Base-by-base conservation (phyloP, 2,797 vertebrate species). In the Petrocephalus sullivani region DNA sequence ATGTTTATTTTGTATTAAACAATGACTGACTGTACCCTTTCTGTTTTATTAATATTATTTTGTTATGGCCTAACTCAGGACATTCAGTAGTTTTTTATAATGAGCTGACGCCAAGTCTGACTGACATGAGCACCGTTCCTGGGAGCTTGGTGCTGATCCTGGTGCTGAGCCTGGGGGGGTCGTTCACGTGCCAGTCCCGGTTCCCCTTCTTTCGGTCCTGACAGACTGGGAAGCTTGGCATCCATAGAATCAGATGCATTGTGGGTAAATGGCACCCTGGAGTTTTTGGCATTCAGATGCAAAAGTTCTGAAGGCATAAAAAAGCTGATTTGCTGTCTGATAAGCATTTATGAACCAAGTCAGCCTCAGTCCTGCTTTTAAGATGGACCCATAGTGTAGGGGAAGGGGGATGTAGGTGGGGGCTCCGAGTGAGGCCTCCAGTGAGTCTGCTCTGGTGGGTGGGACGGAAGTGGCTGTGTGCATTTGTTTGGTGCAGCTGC, bases 401-500 rank as follows among this genome's bases (percentile, higher is more conserved):
- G 46, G 19, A n/a, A 19, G 2, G 61, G 23, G 23, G 9, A 23
- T 0, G 9, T 2, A 16, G 0, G 78, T 2, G 46, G 7, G 37
- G 56, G 4, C 1, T 10, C 1, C 4, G 83, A 16, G 9, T 14
- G 82, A 19, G 2, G 41, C 23, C 41, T 49, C 41, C 8, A 51
- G 33, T 81, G 75, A 3, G n/a, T 14, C 1, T 4, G 19, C n/a
- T 28, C 3, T 14, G 49, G 51, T 1, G 21, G 21, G 51, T 10
- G 51, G 54, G 83, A 37, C 21, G 83, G 83, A 85, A 85, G 23
- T 56, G 21, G 10, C 21, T 6, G 21, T 28, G 53, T 85, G 53
- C 23, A 57, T 54, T 85, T 85, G 49, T 9, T 16, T 56, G 82
- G 82, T 33, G 82, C 83, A 57, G 83, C 83, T 85, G 82, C 53